Evolutionary conservation across 2,888 invertebrate species (phyloP).

Genomic region (Mactromeris polynyma): DNA sequence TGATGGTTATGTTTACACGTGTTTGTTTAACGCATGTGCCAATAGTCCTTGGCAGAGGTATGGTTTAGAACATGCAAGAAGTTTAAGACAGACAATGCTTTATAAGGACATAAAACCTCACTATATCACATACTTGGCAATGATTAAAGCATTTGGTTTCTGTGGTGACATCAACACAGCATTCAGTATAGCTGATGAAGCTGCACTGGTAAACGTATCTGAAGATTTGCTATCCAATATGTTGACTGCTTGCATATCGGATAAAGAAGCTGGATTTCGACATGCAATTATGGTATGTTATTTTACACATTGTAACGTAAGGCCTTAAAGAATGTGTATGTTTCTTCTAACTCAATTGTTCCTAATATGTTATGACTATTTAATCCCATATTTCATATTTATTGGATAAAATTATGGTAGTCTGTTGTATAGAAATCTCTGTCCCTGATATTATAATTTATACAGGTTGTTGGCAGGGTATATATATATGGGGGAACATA

Average conservation of each 20-base stretch:
- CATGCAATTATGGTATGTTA: slow-evolving; percentile 91
- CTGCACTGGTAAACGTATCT: slow-evolving; percentile 89
- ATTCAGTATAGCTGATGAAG: slow-evolving; percentile 94
- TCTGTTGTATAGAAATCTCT: no score
- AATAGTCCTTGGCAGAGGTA: slow-evolving; percentile 91
- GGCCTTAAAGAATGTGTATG: not conserved
- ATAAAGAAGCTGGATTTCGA: slow-evolving; percentile 93
- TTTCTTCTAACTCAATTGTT: no score
- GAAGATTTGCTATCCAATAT: slow-evolving; percentile 93
- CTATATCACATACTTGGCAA: slow-evolving; percentile 93
- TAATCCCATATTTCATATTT: no score
- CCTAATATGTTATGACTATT: no score
- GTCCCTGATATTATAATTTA: no score
- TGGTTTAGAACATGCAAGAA: slow-evolving; percentile 91
- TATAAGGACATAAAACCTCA: slow-evolving; percentile 91
- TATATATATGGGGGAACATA: no score
- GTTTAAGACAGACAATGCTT: slow-evolving; percentile 91
- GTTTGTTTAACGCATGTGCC: slow-evolving; percentile 95
- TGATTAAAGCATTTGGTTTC: slow-evolving; percentile 96
- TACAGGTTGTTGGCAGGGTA: no score
- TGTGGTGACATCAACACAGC: slow-evolving; percentile 93
- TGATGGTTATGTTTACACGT: slow-evolving; percentile 93
- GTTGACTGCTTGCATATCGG: slow-evolving; percentile 94
- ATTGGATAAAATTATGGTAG: no score
- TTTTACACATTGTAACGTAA: not conserved